Evolutionary conservation across 2,888 invertebrate species (phyloP), one percentile per base, ranked within the genome.

Genomic region (Nematopogon swammerdamellus): DNA sequence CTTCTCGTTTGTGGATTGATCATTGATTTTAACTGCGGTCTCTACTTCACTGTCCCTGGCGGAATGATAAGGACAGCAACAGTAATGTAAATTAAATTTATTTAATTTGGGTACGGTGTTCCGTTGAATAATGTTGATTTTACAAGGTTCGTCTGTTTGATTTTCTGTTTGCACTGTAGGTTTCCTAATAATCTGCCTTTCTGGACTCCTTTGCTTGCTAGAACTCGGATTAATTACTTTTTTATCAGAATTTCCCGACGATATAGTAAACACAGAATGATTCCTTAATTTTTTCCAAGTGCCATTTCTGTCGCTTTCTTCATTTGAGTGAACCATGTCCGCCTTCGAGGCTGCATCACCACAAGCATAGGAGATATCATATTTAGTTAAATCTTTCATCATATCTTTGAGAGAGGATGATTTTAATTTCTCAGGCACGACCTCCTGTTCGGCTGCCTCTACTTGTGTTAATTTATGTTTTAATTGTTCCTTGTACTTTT

Each of bases 211-310:
- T 36, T 36, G 36, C 42, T 17, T 29, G 63, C 62, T 49, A 59
- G 62, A 5, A 59, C 55, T 56, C 66, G 66, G 36, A 59, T 3
- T 44, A 17, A 11, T 11, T 8, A 14, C 14, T 36, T 49, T 47
- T 19, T 44, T 49, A 16, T 50, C 67, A 8, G 70, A 69, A 55
- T 65, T 68, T 18, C 67, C 70, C 29, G 76, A 75, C 3, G 77
- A 73, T 19, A 79, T 61, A 14, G 79, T 79, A 53, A 73, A 79
- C 1, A 79, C 77, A 6, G 77, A 76, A 57, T 79, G 77, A 54
- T 67, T 75, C 58, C 69, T 68, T 50, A 69, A 70, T 50, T 59
- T 68, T 52, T 59, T 64, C n/a, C 59, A 48, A 30, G 59, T 52
- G 54, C 56, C 54, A 45, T 57, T 54, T 54, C 52, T 60, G n/a